phyloP scores from a whole-genome alignment of 2,888 invertebrate species.

The Doris montereyensis region DNA sequence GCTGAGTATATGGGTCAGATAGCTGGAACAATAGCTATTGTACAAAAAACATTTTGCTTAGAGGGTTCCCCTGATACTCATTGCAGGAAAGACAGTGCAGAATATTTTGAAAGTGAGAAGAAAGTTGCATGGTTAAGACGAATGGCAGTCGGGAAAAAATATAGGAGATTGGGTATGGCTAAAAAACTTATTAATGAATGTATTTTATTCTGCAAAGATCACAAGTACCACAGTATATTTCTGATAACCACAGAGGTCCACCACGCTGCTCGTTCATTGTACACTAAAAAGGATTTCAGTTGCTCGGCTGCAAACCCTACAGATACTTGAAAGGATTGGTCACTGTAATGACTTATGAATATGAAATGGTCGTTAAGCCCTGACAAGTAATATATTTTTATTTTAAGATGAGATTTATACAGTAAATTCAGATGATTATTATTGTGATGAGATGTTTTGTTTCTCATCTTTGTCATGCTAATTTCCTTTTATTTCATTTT shows the following conservation, averaged over 20 bases:
- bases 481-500: too few relatives aligned
- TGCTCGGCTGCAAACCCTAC: slow-evolving; percentile 43
- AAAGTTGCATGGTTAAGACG: slow-evolving; percentile 51
- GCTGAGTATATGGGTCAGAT: slow-evolving; percentile 45
- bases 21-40: slow-evolving; percentile 50
- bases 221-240: slow-evolving; percentile 44
- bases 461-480: too few relatives aligned
- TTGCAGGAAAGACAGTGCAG: too few relatives aligned
- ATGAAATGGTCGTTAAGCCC: too few relatives aligned
- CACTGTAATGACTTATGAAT: slow-evolving; percentile 49
- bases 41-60: slow-evolving; percentile 30
- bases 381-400: too few relatives aligned
- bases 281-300: slow-evolving; percentile 45
- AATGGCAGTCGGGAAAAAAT: slow-evolving; percentile 47
- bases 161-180: slow-evolving; percentile 48
- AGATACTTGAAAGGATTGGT: slow-evolving; percentile 45
- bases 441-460: too few relatives aligned
- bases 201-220: slow-evolving; percentile 44
- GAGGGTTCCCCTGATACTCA: neutral
- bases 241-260: slow-evolving; percentile 52
- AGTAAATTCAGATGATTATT: too few relatives aligned
- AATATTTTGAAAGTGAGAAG: neutral
- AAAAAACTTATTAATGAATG: slow-evolving; percentile 45
- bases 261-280: slow-evolving; percentile 47
- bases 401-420: too few relatives aligned